Percentiles rank a stretch among this genome's conserved stretches.
Conservation (phyloP, 1,140 invertebrate species). For the Artemia franciscana region DNA sequence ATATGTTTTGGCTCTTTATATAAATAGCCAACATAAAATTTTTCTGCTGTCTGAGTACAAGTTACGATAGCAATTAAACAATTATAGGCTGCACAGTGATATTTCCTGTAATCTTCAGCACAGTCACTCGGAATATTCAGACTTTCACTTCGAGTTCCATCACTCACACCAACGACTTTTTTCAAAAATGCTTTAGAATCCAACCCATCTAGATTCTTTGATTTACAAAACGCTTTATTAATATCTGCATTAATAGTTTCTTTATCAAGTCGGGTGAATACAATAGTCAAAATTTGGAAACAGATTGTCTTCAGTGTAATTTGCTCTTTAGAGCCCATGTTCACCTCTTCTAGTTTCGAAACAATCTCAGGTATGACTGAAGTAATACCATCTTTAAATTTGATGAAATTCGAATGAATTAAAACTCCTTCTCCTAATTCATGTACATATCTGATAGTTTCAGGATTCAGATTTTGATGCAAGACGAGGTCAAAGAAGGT, state of each 20-base stretch:
- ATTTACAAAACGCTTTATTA: neutral
- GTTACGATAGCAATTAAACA: neutral
- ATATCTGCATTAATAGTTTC: neutral
- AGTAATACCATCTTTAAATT: neutral
- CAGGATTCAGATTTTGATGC: too few relatives aligned
- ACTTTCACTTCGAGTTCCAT: neutral
- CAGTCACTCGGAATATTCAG: neutral
- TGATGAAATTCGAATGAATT: neutral
- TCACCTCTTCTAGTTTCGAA: neutral
- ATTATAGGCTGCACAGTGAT: neutral
- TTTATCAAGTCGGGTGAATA: neutral
- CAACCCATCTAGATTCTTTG: neutral
- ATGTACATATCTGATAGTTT: neutral
- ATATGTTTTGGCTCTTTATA: neutral
- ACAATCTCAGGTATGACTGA: neutral
- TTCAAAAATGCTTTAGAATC: neutral
- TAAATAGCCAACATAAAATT: neutral
- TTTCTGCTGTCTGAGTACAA: neutral
- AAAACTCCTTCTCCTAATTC: neutral
- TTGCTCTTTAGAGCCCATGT: neutral
- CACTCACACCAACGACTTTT: neutral
- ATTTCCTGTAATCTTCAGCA: neutral
- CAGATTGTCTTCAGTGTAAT: neutral
- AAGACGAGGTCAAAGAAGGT: neutral
- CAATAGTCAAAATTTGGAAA: neutral